Evolutionary conservation across 2,113 vertebrate species (phyloP), one percentile per base, ranked within the genome.

Genomic region (Myxocyprinus asiaticus): DNA sequence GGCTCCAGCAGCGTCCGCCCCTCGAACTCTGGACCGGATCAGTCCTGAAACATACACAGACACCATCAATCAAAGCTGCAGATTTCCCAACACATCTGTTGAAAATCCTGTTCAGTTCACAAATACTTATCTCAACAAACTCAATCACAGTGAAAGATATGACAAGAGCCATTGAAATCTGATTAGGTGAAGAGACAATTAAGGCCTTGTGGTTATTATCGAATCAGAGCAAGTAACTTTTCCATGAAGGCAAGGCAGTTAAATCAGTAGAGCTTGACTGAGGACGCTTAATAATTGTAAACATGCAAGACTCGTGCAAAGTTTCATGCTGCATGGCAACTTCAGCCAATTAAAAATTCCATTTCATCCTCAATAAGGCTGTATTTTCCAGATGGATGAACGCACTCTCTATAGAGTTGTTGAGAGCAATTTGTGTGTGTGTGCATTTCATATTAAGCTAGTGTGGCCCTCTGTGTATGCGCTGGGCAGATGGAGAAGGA

Each of bases 21-120:
- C 97, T 15, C 94, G 93, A 17, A 99, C 96, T 69, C 97, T 93
- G 80, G 97, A 99, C 63, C 97, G 90, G 87, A 99, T 97, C 89
- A 99, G 93, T 85, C 97, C 97, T 98, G 90, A 78, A 90, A 75
- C 0, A 5, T 55, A 84, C 8, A 71, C 58, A 75, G 45, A 47
- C 72, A 62, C 47, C 62, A 14, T 67, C 51, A 43, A 12, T 61
- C 59, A 51, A 15, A 65, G 43, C 43, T 22, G 63, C 6, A 10
- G 12, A 45, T 43, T 9, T 12, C 4, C 22, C 14, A 7, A 11
- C 71, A 73, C 56, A 76, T 53, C 22, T 65, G 62, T 76, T 76
- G 10, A 53, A 47, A 65, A 76, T 33, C 73, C 73, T 7, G 48
- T 65, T 76, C 65, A 42, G 42, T 12, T 65, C 47, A 76, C 12